Evolutionary conservation across 2,888 invertebrate genomes (phyloP), one percentile per base, ranked within the genome.

Genomic region (Drosophila mimetica): DNA sequence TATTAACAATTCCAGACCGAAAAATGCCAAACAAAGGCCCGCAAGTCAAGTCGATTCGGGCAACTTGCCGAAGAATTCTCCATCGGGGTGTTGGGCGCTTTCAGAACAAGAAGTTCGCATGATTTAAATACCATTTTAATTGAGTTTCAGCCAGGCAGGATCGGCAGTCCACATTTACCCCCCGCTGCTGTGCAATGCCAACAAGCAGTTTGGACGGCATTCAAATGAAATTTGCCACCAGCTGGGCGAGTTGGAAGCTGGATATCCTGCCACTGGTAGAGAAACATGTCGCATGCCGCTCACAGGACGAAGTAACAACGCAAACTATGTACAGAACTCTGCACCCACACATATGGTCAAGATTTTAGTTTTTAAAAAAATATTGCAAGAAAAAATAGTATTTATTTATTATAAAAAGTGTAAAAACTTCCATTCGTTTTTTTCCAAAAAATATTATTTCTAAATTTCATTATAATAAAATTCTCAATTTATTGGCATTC

Each of bases 61-160:
- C 54, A 61, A 71, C 34, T 75, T 77, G 70, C 36, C 70, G 63
- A 85, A 74, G 82, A 85, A 82, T 81, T 76, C 75, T 28, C 32
- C 65, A 66, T 66, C 66, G 72, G 64, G 71, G 65, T 69, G 76
- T 67, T 71, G 76, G 64, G 42, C 28, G 34, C 14, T 20, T 41
- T 13, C 59, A 48, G 70, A 71, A 58, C 75, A 71, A 60, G 75
- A 75, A 82, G 79, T 79, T 82, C 76, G 76, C 79, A 85, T 85
- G 79, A 85, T 85, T 82, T 82, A 82, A 85, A 85, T 82, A 74
- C 79, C 85, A 70, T 83, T 79, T 83, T 83, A 83, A 83, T 83
- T 83, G 85, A 83, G 85, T 82, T 83, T 74, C 37, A 63, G 51
- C 32, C 11, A 20, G 44, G 18, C 37, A 30, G 11, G 3, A 18